Base-by-base conservation (phyloP, 2,888 invertebrate genomes). In the Odontomyia ornata region DNA sequence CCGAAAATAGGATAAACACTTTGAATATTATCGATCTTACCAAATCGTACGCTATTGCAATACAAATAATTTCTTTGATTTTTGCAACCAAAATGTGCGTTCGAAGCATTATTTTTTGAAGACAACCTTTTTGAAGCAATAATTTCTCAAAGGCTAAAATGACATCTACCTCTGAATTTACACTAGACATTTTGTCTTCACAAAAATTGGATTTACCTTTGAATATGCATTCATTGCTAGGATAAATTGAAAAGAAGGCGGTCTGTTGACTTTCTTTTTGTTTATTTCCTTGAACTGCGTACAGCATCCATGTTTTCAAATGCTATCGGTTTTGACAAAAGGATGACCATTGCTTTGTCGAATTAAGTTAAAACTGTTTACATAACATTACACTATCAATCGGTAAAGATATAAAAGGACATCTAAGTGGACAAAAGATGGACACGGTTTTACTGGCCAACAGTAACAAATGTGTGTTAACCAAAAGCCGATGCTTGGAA, bases 341-440 rank as follows among this genome's bases (percentile, higher is more conserved):
- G 23, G 60, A 57, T 57, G 36, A 36, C 73, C 73, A 57, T 43
- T 60, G 43, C 73, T 60, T 73, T 73, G n/a, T 73, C 46, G 23
- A 75, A 75, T 36, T 36, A 43, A 46, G 27, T 52, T 21, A 56
- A 52, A 75, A 67, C 47, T 76, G 56, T 76, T 76, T 76, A 76
- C 76, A 76, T 46, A 76, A 76, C 76, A 76, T 76, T 65, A 76
- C 76, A 76, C 65, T 76, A 76, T 76, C 76, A 56, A 76, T 65
- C 76, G 76, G 76, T 23, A 1, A 46, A 52, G 67, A 76, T 76
- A 46, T 28, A 76, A 76, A 56, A 21, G 52, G 47, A 76, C 46
- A 47, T 67, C 9, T 18, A 46, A 52, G 13, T 57, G 67, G 65
- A 76, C 76, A 76, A 76, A 67, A 23, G 47, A 2, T 65, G 36